Percentiles rank a stretch among this genome's conserved stretches.
phyloP scores from a whole-genome alignment of 2,113 vertebrate species.

The Myotis davidii region DNA sequence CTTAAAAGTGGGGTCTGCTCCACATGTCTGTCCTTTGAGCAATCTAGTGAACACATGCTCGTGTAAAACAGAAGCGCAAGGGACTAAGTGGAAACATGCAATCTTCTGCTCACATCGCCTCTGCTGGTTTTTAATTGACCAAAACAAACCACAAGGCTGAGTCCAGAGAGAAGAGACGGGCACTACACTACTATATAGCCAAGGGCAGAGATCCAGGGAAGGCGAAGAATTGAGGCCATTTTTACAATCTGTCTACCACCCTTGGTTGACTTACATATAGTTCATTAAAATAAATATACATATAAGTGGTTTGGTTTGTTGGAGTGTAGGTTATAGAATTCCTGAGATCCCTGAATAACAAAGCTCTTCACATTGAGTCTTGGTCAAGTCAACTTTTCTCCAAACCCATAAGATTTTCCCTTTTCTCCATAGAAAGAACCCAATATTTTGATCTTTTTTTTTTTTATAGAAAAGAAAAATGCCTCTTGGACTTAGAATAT shows the following conservation, averaged over 20 bases:
- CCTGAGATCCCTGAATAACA: background rate
- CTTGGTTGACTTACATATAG: background rate
- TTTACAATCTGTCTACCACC: background rate
- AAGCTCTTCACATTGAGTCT: background rate
- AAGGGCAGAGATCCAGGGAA: background rate
- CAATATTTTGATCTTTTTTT: slow-evolving; percentile 15
- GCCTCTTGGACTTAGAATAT: background rate
- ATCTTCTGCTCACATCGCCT: background rate
- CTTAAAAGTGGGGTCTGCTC: background rate
- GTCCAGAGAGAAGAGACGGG: background rate
- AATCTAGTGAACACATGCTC: background rate
- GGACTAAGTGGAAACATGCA: background rate
- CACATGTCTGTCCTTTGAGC: background rate
- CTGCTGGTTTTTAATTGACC: slow-evolving; percentile 33
- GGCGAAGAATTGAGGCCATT: background rate
- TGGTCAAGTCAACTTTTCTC: background rate
- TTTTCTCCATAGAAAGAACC: slow-evolving; percentile 14
- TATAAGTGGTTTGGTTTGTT: slow-evolving; percentile 38
- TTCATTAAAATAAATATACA: slow-evolving; percentile 28
- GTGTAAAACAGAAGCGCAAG: background rate
- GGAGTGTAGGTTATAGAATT: background rate
- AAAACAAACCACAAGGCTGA: background rate
- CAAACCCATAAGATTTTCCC: background rate
- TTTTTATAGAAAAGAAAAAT: slow-evolving; percentile 28
- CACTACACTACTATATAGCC: background rate